Conservation (phyloP, 2,797 vertebrate species). For the Muscicapa comitata region DNA sequence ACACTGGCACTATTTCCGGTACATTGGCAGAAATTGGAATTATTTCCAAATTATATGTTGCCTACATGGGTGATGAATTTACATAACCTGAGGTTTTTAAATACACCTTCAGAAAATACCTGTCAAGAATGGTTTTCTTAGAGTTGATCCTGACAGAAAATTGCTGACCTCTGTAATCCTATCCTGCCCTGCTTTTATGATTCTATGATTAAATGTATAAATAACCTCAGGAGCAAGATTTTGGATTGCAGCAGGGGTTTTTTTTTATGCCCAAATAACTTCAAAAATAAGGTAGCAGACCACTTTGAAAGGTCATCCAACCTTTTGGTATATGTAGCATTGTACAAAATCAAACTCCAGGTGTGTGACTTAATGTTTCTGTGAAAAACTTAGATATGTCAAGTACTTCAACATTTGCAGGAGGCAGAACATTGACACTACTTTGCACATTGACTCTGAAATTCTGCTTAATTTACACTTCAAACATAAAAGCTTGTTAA, state of each 20-base stretch:
- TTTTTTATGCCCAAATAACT: not conserved
- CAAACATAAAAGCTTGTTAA: not conserved
- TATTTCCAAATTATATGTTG: not conserved
- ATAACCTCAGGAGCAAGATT: not conserved
- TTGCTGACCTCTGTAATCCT: not conserved
- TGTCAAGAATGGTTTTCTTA: not conserved
- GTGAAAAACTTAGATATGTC: not conserved
- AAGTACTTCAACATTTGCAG: not conserved
- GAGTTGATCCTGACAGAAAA: not conserved
- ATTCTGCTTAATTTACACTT: constrained; percentile 27
- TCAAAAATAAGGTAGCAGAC: not conserved
- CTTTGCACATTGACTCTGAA: not conserved
- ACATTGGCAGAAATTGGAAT: not conserved
- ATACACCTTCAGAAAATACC: not conserved
- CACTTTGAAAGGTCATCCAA: not conserved
- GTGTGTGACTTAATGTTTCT: not conserved
- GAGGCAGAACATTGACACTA: not conserved
- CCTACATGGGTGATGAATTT: not conserved
- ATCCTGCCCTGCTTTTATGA: not conserved
- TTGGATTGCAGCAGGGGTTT: not conserved
- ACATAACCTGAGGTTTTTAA: not conserved
- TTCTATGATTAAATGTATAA: not conserved
- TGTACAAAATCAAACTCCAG: not conserved
- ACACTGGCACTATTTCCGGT: not conserved
- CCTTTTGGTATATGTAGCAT: not conserved